These are phyloP conservation scores for Cerastis rubricosa DNA, from an alignment of 2,888 invertebrate genomes.

Conservation along the genomic window DNA sequence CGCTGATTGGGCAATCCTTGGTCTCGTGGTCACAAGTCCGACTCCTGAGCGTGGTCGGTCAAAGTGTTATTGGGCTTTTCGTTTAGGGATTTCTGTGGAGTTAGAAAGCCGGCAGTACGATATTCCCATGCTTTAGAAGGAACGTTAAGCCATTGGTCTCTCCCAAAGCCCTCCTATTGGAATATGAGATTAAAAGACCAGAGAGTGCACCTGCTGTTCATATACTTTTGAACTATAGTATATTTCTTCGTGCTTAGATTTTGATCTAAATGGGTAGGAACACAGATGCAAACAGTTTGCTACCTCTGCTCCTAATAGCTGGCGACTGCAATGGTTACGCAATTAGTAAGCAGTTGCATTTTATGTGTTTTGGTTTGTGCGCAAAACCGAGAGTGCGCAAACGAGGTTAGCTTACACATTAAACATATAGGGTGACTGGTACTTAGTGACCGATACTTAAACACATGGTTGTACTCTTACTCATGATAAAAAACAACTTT, in stretches of 20 bases:
- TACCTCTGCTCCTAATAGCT: conserved; percentile 33
- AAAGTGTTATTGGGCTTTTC: not conserved
- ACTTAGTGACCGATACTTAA: too few relatives aligned
- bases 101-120: not conserved
- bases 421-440: not conserved
- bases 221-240: not conserved
- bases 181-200: not conserved
- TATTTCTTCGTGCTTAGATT: not conserved
- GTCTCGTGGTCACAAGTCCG: not conserved
- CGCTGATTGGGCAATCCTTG: not conserved
- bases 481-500: too few relatives aligned
- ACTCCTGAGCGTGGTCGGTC: not conserved
- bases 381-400: conserved; percentile 15
- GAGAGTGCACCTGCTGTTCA: not conserved
- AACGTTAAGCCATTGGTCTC: not conserved
- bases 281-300: conserved; percentile 1
- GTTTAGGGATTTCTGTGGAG: not conserved
- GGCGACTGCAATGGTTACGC: conserved; percentile 59
- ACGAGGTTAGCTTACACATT: conserved; percentile 19
- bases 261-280: not conserved
- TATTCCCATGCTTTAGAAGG: not conserved
- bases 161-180: not conserved
- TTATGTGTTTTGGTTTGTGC: conserved; percentile 43
- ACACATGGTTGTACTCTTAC: too few relatives aligned
- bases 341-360: conserved; percentile 58